Base-by-base conservation (phyloP, 2,797 vertebrate species). In the Catostomus latipinnis region DNA sequence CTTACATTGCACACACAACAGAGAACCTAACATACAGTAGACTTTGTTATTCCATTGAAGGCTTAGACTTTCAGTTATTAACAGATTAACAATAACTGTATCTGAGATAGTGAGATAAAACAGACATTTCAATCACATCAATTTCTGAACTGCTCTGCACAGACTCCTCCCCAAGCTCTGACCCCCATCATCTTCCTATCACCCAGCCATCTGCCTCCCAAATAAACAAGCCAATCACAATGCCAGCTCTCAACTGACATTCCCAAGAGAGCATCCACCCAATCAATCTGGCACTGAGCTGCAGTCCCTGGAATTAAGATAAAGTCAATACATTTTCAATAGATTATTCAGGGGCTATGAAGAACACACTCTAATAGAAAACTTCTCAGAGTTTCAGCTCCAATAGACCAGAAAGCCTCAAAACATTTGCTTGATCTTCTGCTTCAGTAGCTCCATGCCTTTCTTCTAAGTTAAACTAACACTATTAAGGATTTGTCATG, bases 241-340 rank as follows among this genome's bases (percentile, higher is more conserved):
- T 60, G 43, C 9, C 52, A 53, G 56, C 57, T 72, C 65, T 48
- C 43, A 50, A 14, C 14, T 6, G 10, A 60, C 11, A 57, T 12
- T 70, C 60, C 74, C 71, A 69, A 70, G 57, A 6, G 61, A 63
- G 67, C 71, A 63, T 45, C 34, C 14, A 54, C 13, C 48, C 69
- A 84, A 87, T 77, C 77, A 56, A 57, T 34, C 34, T 67, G 68
- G 22, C 65, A 78, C 0, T 80, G 78, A 82, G 63, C 78, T 68
- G 11, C n/a, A 45, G 22, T 10, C 74, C 78, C 81, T 9, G 10
- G 79, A 69, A 76, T 46, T 34, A 66, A 43, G 10, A 52, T 18
- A 18, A 83, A 81, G 56, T 79, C 81, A 76, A 83, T 76, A 70
- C 0, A 13, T 61, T 60, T 75, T 74, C 60, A 82, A 54, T 71